phyloP scores from a whole-genome alignment of 2,113 vertebrate species.

The Morone saxatilis region DNA sequence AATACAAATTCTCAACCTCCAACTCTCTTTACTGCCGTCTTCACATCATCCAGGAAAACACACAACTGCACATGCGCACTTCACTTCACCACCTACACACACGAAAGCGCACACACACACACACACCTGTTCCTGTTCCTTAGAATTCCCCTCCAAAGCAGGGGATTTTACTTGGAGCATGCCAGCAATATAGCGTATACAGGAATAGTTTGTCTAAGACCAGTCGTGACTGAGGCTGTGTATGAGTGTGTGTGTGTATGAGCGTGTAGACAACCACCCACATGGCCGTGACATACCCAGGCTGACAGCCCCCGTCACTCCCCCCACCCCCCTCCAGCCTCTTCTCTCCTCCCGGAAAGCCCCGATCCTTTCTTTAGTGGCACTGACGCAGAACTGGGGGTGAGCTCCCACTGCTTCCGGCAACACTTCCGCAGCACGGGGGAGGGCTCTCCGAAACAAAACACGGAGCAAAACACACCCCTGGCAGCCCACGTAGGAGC shows the following conservation, averaged over 20 bases:
- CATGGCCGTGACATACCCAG: constrained; percentile 80
- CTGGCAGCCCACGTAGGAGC: constrained; percentile 76
- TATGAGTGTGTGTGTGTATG: constrained; percentile 41
- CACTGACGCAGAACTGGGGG: constrained; percentile 83
- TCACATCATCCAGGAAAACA: constrained; percentile 13
- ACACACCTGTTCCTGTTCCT: constrained; percentile 74
- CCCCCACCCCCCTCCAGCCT: constrained; percentile 40
- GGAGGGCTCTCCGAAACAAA: constrained; percentile 81
- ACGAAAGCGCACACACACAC: not conserved
- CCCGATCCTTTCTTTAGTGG: constrained; percentile 76
- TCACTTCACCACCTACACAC: constrained; percentile 6
- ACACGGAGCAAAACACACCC: constrained; percentile 76
- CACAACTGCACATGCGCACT: constrained; percentile 26
- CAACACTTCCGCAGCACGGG: constrained; percentile 78
- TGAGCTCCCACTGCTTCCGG: constrained; percentile 80
- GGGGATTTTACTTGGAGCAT: constrained; percentile 69
- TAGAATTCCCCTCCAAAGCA: constrained; percentile 74
- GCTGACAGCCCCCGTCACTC: constrained; percentile 61
- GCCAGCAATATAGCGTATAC: constrained; percentile 65
- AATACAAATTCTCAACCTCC: constrained; percentile 40
- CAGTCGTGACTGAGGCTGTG: constrained; percentile 70
- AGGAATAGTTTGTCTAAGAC: constrained; percentile 75
- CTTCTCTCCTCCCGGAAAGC: constrained; percentile 78
- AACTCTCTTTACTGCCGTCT: constrained; percentile 37
- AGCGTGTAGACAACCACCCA: constrained; percentile 78